Base-by-base conservation (phyloP, 2,888 invertebrate genomes). In the Drosophila merina region DNA sequence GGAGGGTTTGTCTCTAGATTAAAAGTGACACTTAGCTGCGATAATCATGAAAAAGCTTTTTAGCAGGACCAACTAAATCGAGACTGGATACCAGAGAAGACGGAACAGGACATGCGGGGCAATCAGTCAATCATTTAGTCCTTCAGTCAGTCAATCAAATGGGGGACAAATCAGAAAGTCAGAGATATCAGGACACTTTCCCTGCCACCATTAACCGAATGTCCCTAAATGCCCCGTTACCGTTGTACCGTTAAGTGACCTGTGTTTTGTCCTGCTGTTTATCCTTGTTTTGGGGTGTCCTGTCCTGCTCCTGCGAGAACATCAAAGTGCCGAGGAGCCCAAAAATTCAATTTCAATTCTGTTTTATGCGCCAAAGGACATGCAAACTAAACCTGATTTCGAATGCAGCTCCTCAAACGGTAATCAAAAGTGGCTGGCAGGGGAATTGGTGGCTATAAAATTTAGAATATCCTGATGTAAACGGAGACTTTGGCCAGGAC, bases 321-420 rank as follows among this genome's bases (percentile, higher is more conserved):
- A 62, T 74, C 74, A 74, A 74, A 74, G 74, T 71, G 72, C 56
- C 66, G 40, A 30, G 31, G 40, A 31, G 14, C 55, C 55, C 59
- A 64, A 75, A 58, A 82, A 72, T 77, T 75, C 70, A 86, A 82
- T 80, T 80, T 86, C 78, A 75, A 86, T 82, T 84, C 78, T 51
- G 56, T 72, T 56, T 72, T 78, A 76, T 77, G 74, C 86, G 75
- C 79, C 75, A 79, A 70, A 76, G 75, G 83, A 85, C 74, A 83
- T 86, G 84, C 82, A 81, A 85, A 86, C 85, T 71, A 82, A 71
- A 81, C 85, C 85, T 79, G 87, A 86, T 86, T 85, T 87, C 47
- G 75, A 86, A 86, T 85, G 83, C 86, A 86, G 81, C 81, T 74
- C 54, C 63, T 64, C 63, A 64, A 79, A 67, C 72, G 79, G 75